These are phyloP conservation scores for Dromius quadrimaculatus DNA, from an alignment of 2,888 invertebrate genomes.

Conservation along the genomic window DNA sequence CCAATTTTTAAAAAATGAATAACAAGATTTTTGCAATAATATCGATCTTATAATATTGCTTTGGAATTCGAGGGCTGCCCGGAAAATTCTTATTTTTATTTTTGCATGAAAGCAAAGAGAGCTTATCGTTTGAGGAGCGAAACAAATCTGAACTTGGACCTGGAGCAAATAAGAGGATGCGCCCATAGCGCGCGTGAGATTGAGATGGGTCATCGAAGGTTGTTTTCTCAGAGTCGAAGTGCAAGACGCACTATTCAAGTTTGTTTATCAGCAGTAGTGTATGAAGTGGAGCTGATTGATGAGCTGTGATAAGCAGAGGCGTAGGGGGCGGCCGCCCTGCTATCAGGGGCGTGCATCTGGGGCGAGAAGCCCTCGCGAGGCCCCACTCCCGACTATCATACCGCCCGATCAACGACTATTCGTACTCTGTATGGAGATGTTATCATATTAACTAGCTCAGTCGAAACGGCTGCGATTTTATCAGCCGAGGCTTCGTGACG, in stretches of 20 bases:
- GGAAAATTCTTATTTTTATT: too few relatives aligned
- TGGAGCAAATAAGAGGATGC: neutral
- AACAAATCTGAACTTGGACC: neutral
- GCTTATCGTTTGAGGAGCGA: neutral
- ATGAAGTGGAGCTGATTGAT: slow-evolving; percentile 66
- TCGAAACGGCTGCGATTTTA: slow-evolving; percentile 69
- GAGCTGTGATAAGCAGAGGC: slow-evolving; percentile 66
- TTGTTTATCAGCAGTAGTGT: slow-evolving; percentile 61
- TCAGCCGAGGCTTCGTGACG: slow-evolving; percentile 57
- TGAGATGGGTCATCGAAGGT: neutral
- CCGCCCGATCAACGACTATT: slow-evolving; percentile 64
- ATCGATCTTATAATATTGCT: too few relatives aligned
- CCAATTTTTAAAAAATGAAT: too few relatives aligned
- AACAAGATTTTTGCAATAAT: too few relatives aligned
- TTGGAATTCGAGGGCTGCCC: too few relatives aligned
- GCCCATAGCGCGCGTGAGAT: neutral
- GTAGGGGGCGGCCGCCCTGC: slow-evolving; percentile 49
- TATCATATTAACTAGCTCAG: slow-evolving; percentile 72
- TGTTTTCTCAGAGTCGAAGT: neutral
- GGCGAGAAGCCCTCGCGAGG: slow-evolving; percentile 44
- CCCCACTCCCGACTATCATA: slow-evolving; percentile 59
- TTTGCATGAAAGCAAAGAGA: neutral
- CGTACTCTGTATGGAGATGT: slow-evolving; percentile 67
- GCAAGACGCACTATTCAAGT: slow-evolving; percentile 51
- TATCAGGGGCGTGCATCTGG: slow-evolving; percentile 52